Base-by-base conservation (phyloP, 2,888 invertebrate genomes). In the Phengaris arion region DNA sequence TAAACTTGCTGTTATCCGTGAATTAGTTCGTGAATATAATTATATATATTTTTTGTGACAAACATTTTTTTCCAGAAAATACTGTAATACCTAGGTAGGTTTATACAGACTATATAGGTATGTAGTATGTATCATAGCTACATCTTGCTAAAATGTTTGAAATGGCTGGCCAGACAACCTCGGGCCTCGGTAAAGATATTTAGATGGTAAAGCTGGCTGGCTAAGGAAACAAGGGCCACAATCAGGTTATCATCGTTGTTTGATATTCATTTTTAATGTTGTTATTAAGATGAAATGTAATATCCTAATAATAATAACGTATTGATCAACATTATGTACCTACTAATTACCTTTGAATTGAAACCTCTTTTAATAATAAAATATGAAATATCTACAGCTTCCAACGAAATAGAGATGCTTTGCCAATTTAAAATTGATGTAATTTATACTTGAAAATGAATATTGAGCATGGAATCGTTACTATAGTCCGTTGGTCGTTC, bases 121-220 rank as follows among this genome's bases (percentile, higher is more conserved):
- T 35, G 35, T 35, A 35, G 35, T 35, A 3, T 35, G 35, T 35
- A 35, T 35, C 35, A 35, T 3, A 35, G 35, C 35, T 35, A 35
- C 35, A 48, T 48, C 7, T 48, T 6, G 48, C 0, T 48, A 3
- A 48, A 22, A 15, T 57, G 9, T 57, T 64, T 64, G 35, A 35
- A 4, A 64, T 35, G 59, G 22, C 57, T 64, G 59, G 35, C 12
- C 35, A 64, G 59, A 64, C 35, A 64, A 35, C 35, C 35, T 12
- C 22, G 35, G 12, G 48, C 48, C 48, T 48, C 5, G 59, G 6
- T 59, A 59, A 2, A 59, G 2, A 48, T 9, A 8, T n/a, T n/a
- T n/a, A n/a, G 51, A 70, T 10, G 48, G 51, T 70, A n/a, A 46
- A 69, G 51, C 70, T n/a, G n/a, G n/a, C n/a, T n/a, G n/a, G n/a